Conservation (phyloP, 1,140 invertebrate genomes). For the Drosophila parabipectinata region DNA sequence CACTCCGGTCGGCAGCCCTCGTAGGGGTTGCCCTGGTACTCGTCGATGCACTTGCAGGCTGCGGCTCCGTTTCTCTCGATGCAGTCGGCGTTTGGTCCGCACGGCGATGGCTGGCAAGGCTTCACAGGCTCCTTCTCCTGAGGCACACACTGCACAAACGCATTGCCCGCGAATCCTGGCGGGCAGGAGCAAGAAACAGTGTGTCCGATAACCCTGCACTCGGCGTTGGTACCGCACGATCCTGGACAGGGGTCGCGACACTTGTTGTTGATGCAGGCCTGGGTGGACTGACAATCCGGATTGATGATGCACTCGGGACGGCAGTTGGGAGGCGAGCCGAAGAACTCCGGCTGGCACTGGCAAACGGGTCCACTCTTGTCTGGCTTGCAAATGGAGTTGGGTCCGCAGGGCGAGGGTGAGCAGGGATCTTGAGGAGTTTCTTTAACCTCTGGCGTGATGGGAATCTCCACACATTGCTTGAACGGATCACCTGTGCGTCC, state of each 20-base stretch:
- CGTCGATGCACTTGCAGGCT: conserved; percentile 88
- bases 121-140: conserved; percentile 84
- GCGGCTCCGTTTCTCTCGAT: conserved; percentile 87
- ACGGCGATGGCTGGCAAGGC: conserved; percentile 89
- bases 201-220: conserved; percentile 90
- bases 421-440: conserved; percentile 85
- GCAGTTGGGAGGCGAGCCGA: conserved; percentile 90
- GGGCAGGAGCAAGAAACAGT: conserved; percentile 90
- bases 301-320: conserved; percentile 90
- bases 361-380: conserved; percentile 87
- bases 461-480: conserved; percentile 88
- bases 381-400: conserved; percentile 88
- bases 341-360: conserved; percentile 88
- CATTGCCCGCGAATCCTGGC: conserved; percentile 89
- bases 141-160: conserved; percentile 88
- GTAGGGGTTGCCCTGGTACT: conserved; percentile 90
- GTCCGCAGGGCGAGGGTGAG: conserved; percentile 88
- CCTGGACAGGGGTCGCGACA: conserved; percentile 90
- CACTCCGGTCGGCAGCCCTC: conserved; percentile 91
- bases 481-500: conserved; percentile 94
- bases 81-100: conserved; percentile 89
- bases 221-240: conserved; percentile 89
- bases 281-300: conserved; percentile 88
- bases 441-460: conserved; percentile 68
- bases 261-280: conserved; percentile 89